Conservation (phyloP, 2,113 vertebrate species). For the Sinocyclocheilus anshuiensis region DNA sequence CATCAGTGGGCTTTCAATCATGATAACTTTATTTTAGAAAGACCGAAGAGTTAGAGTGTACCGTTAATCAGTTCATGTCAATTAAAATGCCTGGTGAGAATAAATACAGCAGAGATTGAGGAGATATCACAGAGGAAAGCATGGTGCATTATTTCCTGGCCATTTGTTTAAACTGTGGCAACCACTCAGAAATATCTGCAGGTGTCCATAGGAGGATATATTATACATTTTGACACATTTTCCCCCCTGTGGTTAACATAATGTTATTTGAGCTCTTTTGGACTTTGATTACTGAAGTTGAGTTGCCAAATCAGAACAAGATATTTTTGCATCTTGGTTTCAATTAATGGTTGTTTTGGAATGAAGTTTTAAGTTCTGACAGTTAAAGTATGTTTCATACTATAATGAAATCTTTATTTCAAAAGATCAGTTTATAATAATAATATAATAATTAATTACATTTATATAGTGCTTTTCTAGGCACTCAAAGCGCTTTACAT, state of each 20-base stretch:
- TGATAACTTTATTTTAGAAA: constrained; percentile 10
- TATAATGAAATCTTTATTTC: neutral
- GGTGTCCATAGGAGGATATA: neutral
- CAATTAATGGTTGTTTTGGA: neutral
- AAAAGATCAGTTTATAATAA: too few relatives aligned
- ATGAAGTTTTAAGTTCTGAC: neutral
- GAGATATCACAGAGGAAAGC: neutral
- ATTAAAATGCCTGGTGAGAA: neutral
- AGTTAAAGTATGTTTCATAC: neutral
- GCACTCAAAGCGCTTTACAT: too few relatives aligned
- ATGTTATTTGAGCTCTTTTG: neutral
- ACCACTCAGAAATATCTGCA: neutral
- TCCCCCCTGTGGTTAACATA: neutral
- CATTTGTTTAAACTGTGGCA: neutral
- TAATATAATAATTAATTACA: too few relatives aligned
- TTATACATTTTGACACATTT: neutral
- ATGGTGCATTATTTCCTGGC: neutral
- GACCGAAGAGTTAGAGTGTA: neutral
- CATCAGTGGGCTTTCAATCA: neutral
- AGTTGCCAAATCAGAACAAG: neutral
- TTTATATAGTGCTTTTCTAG: too few relatives aligned
- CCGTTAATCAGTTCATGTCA: neutral
- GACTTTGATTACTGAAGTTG: neutral
- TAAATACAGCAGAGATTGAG: neutral
- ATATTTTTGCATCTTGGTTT: neutral